phyloP scores from a whole-genome alignment of 2,113 vertebrate species.

The Megalops atlanticus region DNA sequence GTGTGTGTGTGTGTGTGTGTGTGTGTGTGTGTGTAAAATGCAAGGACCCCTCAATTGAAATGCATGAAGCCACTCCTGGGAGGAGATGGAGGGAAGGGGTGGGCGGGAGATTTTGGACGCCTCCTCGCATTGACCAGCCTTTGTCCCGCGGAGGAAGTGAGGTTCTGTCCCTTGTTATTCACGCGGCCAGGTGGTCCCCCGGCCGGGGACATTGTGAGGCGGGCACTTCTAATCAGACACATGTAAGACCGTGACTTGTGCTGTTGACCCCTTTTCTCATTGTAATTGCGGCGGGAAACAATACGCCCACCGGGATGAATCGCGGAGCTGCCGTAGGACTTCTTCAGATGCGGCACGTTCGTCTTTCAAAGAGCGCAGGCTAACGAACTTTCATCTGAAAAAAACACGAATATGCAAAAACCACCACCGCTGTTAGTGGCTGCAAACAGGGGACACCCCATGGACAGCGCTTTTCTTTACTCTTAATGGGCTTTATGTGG shows the following conservation, averaged over 20 bases:
- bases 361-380: too few relatives aligned
- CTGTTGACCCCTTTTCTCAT: conserved; percentile 54
- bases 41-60: conserved; percentile 65
- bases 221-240: conserved; percentile 67
- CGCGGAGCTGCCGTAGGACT: conserved; percentile 53
- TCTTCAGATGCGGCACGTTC: neutral
- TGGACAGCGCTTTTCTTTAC: too few relatives aligned
- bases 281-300: conserved; percentile 71
- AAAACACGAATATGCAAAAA: too few relatives aligned
- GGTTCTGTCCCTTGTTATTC: conserved; percentile 67
- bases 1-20: conserved; percentile 50
- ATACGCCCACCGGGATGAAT: conserved; percentile 61
- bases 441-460: too few relatives aligned
- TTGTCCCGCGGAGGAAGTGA: conserved; percentile 63
- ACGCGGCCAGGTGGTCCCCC: conserved; percentile 54
- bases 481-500: too few relatives aligned
- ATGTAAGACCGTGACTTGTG: conserved; percentile 68
- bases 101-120: conserved; percentile 46
- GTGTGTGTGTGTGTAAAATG: conserved; percentile 55
- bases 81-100: neutral
- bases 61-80: conserved; percentile 61
- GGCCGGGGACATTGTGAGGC: conserved; percentile 64
- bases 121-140: conserved; percentile 55
- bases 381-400: too few relatives aligned
- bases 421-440: too few relatives aligned